A percentile compares a stretch with the other conserved stretches of the same genome.
Evolutionary conservation across 2,797 vertebrate genomes (phyloP).

Genomic region (Hippopotamyrus pictus): DNA sequence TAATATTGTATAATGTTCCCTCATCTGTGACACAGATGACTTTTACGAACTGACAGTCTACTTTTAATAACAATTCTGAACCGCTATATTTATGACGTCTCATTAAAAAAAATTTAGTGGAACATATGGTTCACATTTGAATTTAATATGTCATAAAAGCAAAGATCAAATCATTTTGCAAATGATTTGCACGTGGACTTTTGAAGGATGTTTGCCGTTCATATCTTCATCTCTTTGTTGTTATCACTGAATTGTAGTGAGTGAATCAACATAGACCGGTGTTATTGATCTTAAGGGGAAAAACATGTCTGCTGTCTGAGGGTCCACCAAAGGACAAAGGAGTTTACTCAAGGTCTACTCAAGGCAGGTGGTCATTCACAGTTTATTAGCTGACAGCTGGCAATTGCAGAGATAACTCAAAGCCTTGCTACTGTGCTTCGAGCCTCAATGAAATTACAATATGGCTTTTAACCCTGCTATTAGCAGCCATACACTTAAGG

Average conservation of each 20-base stretch:
- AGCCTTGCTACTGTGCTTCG: neutral
- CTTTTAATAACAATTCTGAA: constrained; percentile 2
- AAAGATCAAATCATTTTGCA: neutral
- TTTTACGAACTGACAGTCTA: neutral
- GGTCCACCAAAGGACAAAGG: neutral
- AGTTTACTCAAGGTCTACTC: neutral
- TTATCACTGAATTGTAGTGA: neutral
- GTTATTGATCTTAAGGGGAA: neutral
- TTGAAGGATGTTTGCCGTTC: neutral
- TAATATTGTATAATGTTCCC: neutral
- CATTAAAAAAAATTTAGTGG: neutral
- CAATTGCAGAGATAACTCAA: neutral
- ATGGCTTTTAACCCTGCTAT: neutral
- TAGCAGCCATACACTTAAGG: neutral
- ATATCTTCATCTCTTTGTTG: neutral
- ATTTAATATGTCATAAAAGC: neutral
- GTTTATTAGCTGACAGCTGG: neutral
- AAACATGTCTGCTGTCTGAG: neutral
- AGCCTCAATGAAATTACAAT: neutral
- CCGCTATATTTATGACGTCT: neutral
- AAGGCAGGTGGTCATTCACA: neutral
- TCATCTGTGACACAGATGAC: neutral
- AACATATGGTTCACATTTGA: neutral
- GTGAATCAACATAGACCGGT: neutral
- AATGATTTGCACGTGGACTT: neutral